Percentiles rank a stretch among this genome's conserved stretches.
phyloP scores from a whole-genome alignment of 2,113 vertebrate genomes.

The Alligator sinensis region DNA sequence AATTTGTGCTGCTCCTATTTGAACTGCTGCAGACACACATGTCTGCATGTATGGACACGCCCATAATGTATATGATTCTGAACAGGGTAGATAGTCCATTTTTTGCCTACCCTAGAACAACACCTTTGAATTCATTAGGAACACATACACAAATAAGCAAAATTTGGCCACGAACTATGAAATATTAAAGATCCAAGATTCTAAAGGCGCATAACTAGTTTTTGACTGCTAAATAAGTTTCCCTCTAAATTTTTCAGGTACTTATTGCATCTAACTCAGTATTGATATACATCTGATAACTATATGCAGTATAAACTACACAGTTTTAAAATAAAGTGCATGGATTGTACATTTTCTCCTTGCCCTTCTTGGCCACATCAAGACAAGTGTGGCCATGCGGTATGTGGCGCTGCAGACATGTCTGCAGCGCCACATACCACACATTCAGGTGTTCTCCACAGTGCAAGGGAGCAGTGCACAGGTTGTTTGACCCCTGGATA shows the following conservation, averaged over 20 bases:
- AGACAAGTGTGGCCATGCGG: too few relatives aligned
- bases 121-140: not conserved
- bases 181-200: not conserved
- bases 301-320: not conserved
- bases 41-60: too few relatives aligned
- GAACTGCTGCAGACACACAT: too few relatives aligned
- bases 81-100: not conserved
- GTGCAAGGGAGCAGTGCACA: too few relatives aligned
- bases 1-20: too few relatives aligned
- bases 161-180: not conserved
- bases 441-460: too few relatives aligned
- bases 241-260: not conserved
- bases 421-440: too few relatives aligned
- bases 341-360: not conserved
- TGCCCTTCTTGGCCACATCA: too few relatives aligned
- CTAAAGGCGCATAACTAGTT: not conserved
- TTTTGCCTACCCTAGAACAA: not conserved
- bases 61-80: not conserved
- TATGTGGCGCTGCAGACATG: too few relatives aligned
- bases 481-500: too few relatives aligned
- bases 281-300: not conserved
- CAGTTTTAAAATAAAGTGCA: not conserved
- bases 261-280: not conserved
- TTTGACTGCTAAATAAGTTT: not conserved
- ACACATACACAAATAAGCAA: not conserved